Conservation (phyloP, 2,888 invertebrate species). For the Diplolepis rosae region DNA sequence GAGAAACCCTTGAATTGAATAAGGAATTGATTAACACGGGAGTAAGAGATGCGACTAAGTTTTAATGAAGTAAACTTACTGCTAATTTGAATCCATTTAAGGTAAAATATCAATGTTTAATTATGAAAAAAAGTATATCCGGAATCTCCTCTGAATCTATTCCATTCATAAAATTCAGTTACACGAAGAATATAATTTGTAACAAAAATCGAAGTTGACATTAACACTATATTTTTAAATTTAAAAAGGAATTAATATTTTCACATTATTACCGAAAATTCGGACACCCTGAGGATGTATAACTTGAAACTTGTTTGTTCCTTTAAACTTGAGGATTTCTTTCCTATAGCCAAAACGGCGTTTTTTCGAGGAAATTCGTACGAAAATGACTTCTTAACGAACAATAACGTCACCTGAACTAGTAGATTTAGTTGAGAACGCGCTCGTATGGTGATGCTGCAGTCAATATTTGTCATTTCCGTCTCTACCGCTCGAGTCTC, state of each 20-base stretch:
- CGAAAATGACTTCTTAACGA: neutral
- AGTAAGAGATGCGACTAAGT: constrained; percentile 8
- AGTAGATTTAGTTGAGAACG: neutral
- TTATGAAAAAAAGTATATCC: neutral
- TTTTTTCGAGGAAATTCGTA: neutral
- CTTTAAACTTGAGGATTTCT: neutral
- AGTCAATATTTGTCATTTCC: too few relatives aligned
- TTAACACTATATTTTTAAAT: neutral
- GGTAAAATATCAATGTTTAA: constrained; percentile 1
- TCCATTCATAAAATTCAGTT: constrained; percentile 31
- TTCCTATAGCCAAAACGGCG: neutral
- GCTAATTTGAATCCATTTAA: neutral
- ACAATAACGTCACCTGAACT: neutral
- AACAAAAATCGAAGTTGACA: neutral
- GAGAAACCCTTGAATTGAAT: constrained; percentile 20
- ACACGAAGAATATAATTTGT: constrained; percentile 25
- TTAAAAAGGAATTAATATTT: constrained; percentile 5
- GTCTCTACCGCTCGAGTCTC: neutral
- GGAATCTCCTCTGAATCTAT: constrained; percentile 19
- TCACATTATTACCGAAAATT: constrained; percentile 10
- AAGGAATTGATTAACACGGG: constrained; percentile 7
- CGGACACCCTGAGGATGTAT: constrained; percentile 29
- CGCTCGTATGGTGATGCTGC: neutral
- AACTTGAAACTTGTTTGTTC: constrained; percentile 20
- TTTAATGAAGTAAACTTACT: constrained; percentile 12